A percentile compares a stretch with the other conserved stretches of the same genome.
These are phyloP conservation scores for Electrophaes corylata DNA, from an alignment of 2,888 invertebrate species.

Conservation along the genomic window DNA sequence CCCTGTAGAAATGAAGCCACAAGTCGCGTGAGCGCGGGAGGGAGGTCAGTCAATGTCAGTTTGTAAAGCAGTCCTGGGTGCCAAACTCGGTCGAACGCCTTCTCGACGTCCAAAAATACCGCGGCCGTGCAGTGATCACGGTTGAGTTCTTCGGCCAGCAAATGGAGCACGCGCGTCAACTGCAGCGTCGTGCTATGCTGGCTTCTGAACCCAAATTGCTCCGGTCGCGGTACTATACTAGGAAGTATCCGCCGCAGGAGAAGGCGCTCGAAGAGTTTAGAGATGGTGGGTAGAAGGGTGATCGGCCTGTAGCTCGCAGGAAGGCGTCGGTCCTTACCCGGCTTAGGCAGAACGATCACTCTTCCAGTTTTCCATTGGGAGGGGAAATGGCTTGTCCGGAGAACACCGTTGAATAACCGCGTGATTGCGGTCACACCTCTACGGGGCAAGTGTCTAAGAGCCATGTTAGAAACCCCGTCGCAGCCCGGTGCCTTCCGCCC, in stretches of 20 bases:
- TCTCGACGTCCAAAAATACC: slow-evolving; percentile 43
- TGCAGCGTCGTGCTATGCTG: slow-evolving; percentile 44
- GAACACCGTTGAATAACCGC: slow-evolving; percentile 28
- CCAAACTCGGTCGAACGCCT: slow-evolving; percentile 47
- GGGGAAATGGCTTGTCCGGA: slow-evolving; percentile 20
- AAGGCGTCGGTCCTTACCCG: slow-evolving; percentile 28
- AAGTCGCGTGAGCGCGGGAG: background rate
- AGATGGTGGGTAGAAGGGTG: slow-evolving; percentile 24
- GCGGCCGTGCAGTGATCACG: slow-evolving; percentile 26
- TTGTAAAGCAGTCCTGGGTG: slow-evolving; percentile 46
- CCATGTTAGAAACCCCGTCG: too few relatives aligned
- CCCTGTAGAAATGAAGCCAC: background rate
- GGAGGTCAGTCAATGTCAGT: slow-evolving; percentile 12
- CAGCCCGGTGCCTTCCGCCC: too few relatives aligned
- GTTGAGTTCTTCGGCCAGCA: slow-evolving; percentile 29
- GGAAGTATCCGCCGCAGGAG: slow-evolving; percentile 19
- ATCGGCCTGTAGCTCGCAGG: slow-evolving; percentile 35
- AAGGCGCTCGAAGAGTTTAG: slow-evolving; percentile 37
- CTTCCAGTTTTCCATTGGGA: too few relatives aligned
- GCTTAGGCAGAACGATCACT: slow-evolving; percentile 40
- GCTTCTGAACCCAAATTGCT: slow-evolving; percentile 39
- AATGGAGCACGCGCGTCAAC: slow-evolving; percentile 41
- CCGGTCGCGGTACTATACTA: slow-evolving; percentile 8
- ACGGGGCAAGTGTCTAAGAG: too few relatives aligned
- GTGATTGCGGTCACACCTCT: too few relatives aligned